Evolutionary conservation across 1,140 invertebrate genomes (phyloP).

Genomic region (Diorhabda elongata): DNA sequence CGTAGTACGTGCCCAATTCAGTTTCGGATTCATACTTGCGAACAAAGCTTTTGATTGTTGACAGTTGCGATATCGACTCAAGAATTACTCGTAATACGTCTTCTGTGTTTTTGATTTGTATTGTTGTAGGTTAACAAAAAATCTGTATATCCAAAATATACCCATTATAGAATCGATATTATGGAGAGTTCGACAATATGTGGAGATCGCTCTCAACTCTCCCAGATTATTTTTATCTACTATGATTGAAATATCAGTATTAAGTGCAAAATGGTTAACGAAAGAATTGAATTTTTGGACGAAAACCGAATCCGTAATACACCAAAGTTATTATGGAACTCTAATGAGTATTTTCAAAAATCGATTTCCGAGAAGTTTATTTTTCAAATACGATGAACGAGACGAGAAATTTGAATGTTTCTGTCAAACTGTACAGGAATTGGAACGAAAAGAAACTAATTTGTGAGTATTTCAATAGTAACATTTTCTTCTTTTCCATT

Average conservation of each 20-base stretch:
- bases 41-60: no score
- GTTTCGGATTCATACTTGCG: no score
- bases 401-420: slow-evolving; percentile 53
- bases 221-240: slow-evolving; percentile 54
- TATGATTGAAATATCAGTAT: slow-evolving; percentile 55
- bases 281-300: slow-evolving; percentile 60
- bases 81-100: no score
- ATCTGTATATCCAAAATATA: slow-evolving; percentile 75
- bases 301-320: slow-evolving; percentile 43
- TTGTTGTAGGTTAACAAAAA: background rate
- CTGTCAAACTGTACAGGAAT: slow-evolving; percentile 55
- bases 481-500: no score
- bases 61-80: no score
- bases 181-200: slow-evolving; percentile 63
- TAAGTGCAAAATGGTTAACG: slow-evolving; percentile 56
- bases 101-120: no score
- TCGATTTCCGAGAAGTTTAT: background rate
- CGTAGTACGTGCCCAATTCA: no score
- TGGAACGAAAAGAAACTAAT: slow-evolving; percentile 75
- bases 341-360: no score
- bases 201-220: slow-evolving; percentile 56
- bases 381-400: background rate
- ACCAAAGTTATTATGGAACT: no score
- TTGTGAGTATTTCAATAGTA: slow-evolving; percentile 62
- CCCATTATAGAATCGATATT: slow-evolving; percentile 74